Base-by-base conservation (phyloP, 2,113 vertebrate species). In the Pseudorasbora parva region DNA sequence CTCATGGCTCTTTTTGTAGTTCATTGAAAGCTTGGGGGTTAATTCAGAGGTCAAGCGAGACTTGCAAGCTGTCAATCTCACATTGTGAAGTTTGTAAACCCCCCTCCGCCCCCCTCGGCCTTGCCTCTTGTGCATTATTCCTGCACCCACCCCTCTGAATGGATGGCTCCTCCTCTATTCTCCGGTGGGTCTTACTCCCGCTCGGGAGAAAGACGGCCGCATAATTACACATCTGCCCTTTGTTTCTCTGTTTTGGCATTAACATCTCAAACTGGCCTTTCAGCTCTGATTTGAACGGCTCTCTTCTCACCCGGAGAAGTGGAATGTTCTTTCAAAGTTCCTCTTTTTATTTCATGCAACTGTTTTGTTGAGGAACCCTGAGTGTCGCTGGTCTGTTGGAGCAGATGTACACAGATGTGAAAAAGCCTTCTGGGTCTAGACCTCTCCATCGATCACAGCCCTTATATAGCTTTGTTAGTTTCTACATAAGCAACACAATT, bases 21-120 rank as follows among this genome's bases (percentile, higher is more conserved):
- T 89, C 87, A 87, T 89, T 93, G 89, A 92, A 94, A 92, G 92
- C 92, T 91, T 69, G 60, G 88, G 92, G 93, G 91, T 93, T 94
- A 95, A 95, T 95, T 93, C 91, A 89, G 87, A 91, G 94, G 94
- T 95, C 94, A 95, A 93, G 92, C 93, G 93, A 94, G 92, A 92
- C 94, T 94, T 93, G 91, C 93, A 93, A 91, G 91, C 93, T 95
- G 94, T 93, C 94, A 94, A 89, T 94, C 93, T 92, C 89, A 88
- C 87, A 94, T 94, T 94, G 93, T 93, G 87, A 89, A 81, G 73
- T 82, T 85, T 85, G 17, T 60, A 88, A 73, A 57, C 84, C 86
- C 45, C 74, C 54, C 30, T 49, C 27, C 45, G 23, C 64, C 78
- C 78, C 82, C 51, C 79, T 64, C 76, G 69, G 89, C 91, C 87